phyloP scores from a whole-genome alignment of 53 echinoderm and acorn worm species.

The Luidia sarsii region DNA sequence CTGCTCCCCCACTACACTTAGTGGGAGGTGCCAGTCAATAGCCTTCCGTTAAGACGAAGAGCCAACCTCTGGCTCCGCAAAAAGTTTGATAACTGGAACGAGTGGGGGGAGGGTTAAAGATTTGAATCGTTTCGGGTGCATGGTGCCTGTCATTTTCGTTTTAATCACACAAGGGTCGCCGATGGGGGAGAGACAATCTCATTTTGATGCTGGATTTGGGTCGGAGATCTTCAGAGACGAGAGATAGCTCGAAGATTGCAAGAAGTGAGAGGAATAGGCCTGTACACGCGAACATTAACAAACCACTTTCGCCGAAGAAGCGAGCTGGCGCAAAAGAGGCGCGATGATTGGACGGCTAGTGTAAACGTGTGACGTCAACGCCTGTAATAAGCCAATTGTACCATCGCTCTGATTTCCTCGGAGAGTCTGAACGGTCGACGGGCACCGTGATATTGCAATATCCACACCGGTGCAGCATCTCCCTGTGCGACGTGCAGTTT shows the following conservation, averaged over 20 bases:
- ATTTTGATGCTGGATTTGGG: constrained; percentile 19
- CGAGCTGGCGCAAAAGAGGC: neutral
- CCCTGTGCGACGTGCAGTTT: neutral
- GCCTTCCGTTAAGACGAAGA: too few relatives aligned
- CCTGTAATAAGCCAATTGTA: constrained; percentile 42
- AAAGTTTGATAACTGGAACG: too few relatives aligned
- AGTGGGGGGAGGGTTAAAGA: too few relatives aligned
- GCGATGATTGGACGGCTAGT: constrained; percentile 31
- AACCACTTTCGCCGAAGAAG: neutral
- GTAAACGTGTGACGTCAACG: constrained; percentile 50
- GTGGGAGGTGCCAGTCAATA: too few relatives aligned
- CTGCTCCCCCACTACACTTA: too few relatives aligned
- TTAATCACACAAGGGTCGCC: constrained; percentile 32
- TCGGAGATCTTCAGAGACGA: constrained; percentile 31
- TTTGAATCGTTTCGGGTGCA: too few relatives aligned
- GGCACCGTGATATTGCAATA: constrained; percentile 10
- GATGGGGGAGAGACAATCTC: constrained; percentile 27
- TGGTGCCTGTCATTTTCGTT: neutral
- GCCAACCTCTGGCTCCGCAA: too few relatives aligned
- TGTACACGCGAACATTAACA: too few relatives aligned
- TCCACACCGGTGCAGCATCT: neutral
- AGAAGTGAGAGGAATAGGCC: too few relatives aligned
- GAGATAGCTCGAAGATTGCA: neutral
- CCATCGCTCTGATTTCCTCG: constrained; percentile 33
- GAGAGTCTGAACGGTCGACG: constrained; percentile 18